These are phyloP conservation scores for Otis tarda DNA, from an alignment of 2,113 vertebrate genomes.

Conservation along the genomic window DNA sequence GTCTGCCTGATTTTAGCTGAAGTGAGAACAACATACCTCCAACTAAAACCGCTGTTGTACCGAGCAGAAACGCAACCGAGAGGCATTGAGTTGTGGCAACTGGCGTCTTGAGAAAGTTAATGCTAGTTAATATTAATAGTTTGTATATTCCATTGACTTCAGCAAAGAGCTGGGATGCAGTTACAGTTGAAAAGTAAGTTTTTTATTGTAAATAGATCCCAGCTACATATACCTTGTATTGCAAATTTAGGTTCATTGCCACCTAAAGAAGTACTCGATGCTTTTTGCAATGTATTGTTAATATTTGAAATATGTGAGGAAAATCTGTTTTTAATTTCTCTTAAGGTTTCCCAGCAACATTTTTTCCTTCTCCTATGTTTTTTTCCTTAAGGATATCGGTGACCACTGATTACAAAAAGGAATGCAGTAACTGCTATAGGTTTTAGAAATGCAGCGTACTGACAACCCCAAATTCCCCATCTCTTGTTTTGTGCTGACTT, in stretches of 20 bases:
- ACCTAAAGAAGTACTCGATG: background rate
- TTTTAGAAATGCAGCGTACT: constrained; percentile 13
- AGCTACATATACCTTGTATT: background rate
- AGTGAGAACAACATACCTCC: background rate
- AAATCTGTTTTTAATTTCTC: background rate
- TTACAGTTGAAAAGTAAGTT: background rate
- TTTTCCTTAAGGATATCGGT: background rate
- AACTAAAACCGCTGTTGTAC: background rate
- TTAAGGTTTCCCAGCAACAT: background rate
- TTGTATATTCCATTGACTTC: background rate
- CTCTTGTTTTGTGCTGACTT: constrained; percentile 49
- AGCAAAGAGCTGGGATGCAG: background rate
- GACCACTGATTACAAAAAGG: background rate
- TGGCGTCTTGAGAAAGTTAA: background rate
- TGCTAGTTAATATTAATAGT: background rate
- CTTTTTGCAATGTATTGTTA: background rate
- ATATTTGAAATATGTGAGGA: background rate
- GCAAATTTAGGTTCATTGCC: background rate
- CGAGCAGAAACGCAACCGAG: background rate
- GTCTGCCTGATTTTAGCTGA: background rate
- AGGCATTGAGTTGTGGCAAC: background rate
- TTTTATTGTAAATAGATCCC: background rate
- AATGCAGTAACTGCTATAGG: constrained; percentile 42
- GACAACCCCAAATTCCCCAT: constrained; percentile 39
- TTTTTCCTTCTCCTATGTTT: background rate